Conservation (phyloP, 92 coral and sea anemone genomes). For the Hydrozoanthus gracilis region DNA sequence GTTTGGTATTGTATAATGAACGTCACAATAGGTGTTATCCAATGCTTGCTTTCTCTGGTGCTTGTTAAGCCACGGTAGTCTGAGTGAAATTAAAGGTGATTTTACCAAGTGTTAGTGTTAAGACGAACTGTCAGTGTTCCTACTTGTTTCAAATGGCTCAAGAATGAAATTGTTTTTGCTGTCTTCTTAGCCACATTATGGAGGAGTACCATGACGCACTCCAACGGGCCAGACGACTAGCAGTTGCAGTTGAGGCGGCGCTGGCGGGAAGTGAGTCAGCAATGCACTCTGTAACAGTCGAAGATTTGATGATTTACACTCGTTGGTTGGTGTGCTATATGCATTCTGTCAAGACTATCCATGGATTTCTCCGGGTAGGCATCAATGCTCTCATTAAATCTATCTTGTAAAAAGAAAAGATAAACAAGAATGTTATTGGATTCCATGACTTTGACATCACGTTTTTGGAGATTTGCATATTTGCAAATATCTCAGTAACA, state of each 20-base stretch:
- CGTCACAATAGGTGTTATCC: no score
- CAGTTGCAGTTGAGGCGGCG: slow-evolving; percentile 87
- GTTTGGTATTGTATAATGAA: no score
- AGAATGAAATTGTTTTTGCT: not conserved
- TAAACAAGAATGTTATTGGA: no score
- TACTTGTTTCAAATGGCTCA: no score
- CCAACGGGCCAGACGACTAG: slow-evolving; percentile 86
- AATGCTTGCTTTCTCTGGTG: no score
- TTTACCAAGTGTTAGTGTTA: no score
- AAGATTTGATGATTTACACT: slow-evolving; percentile 90
- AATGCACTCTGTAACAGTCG: slow-evolving; percentile 91
- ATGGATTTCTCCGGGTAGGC: slow-evolving; percentile 86
- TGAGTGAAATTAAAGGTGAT: no score
- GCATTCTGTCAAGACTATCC: slow-evolving; percentile 94
- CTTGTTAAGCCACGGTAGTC: no score
- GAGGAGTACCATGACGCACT: slow-evolving; percentile 95
- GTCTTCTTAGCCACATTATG: slow-evolving; percentile 80
- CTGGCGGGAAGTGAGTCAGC: slow-evolving; percentile 92
- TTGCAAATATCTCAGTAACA: no score
- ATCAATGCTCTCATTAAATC: not conserved
- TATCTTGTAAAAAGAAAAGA: not conserved
- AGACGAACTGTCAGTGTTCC: no score
- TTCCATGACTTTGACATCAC: no score
- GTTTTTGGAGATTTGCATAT: no score
- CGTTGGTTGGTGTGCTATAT: slow-evolving; percentile 92